Percentiles rank a stretch among this genome's conserved stretches.
Conservation (phyloP, 2,888 invertebrate species). For the Machimus rusticus region DNA sequence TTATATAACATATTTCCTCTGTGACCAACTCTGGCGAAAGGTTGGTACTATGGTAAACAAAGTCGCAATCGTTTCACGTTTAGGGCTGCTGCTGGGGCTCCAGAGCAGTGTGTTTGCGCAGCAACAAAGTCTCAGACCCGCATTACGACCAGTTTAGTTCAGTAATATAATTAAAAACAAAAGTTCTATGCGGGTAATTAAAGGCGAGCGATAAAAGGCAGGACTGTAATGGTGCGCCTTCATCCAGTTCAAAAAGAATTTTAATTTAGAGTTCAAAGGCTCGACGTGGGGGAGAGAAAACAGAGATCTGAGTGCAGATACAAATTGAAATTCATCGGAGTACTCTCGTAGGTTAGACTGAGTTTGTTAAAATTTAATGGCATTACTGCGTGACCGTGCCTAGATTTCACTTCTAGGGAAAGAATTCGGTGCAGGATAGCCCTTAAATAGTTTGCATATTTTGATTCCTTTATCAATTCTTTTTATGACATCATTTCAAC, state of each 20-base stretch:
- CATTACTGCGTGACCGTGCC: background rate
- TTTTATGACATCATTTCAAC: background rate
- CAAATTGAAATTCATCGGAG: background rate
- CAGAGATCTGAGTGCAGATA: background rate
- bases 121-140: background rate
- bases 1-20: background rate
- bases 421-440: background rate
- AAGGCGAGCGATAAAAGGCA: constrained; percentile 22
- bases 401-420: background rate
- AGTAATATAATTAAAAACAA: constrained; percentile 28
- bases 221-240: constrained; percentile 14
- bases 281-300: background rate
- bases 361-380: background rate
- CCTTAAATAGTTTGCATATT: background rate
- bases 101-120: background rate
- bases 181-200: constrained; percentile 28
- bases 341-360: background rate
- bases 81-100: background rate
- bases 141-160: constrained; percentile 5
- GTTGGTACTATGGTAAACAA: background rate
- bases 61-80: background rate
- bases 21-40: background rate
- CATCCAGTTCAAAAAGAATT: constrained; percentile 30
- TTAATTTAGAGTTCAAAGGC: constrained; percentile 28
- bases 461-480: background rate